Percentiles rank a stretch among this genome's conserved stretches.
Conservation (phyloP, 1,140 invertebrate genomes). For the Calliphora vicina region DNA sequence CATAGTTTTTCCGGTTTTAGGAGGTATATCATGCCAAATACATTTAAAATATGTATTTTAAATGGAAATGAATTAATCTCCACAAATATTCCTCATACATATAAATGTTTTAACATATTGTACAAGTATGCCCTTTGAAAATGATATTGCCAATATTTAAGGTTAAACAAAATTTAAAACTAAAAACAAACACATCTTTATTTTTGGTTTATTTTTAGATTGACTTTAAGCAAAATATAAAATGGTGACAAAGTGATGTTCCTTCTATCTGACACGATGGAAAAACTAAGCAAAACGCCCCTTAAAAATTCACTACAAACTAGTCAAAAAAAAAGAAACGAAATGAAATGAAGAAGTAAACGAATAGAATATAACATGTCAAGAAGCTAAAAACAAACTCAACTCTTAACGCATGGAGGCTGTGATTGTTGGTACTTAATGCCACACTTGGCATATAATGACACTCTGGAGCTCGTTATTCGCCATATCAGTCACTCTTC, state of each 20-base stretch:
- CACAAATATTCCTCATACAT: no score
- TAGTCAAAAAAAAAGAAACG: not conserved
- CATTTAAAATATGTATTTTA: no score
- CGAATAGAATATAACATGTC: not conserved
- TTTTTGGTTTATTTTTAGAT: not conserved
- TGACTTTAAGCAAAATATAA: not conserved
- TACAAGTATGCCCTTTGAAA: no score
- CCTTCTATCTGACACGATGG: not conserved
- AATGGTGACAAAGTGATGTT: not conserved
- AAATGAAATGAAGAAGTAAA: not conserved
- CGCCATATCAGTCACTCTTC: constrained; percentile 62
- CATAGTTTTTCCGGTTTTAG: no score
- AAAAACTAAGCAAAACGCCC: not conserved
- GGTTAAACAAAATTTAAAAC: no score
- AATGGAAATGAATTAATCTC: no score
- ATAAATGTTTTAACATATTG: no score
- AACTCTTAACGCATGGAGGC: constrained; percentile 5
- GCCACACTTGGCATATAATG: constrained; percentile 39
- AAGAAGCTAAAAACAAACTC: not conserved
- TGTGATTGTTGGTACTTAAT: constrained; percentile 28
- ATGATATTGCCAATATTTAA: no score
- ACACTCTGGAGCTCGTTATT: constrained; percentile 51
- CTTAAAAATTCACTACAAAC: not conserved
- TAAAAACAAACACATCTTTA: no score
- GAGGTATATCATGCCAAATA: no score